Percentiles rank a stretch among this genome's conserved stretches.
phyloP scores from a whole-genome alignment of 2,888 invertebrate species.

The Drosophila atripex region DNA sequence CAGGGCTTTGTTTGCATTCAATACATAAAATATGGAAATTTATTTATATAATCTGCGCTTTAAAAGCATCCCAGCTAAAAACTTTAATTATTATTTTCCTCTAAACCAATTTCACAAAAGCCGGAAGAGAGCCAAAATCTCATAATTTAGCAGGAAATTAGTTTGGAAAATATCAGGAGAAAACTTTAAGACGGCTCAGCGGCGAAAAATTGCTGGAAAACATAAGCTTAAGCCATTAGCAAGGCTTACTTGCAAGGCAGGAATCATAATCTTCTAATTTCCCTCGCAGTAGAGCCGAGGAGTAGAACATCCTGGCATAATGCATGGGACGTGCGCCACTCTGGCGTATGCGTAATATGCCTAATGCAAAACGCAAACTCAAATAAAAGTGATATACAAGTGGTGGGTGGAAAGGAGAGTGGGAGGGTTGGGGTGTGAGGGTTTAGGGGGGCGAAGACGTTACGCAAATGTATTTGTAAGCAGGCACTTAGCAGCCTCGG shows the following conservation, averaged over 20 bases:
- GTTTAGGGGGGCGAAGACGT: slow-evolving; percentile 28
- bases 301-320: slow-evolving; percentile 20
- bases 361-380: slow-evolving; percentile 78
- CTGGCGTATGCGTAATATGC: slow-evolving; percentile 73
- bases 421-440: not conserved
- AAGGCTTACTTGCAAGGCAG: slow-evolving; percentile 56
- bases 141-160: slow-evolving; percentile 51
- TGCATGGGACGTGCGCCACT: slow-evolving; percentile 49
- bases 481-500: slow-evolving; percentile 78
- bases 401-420: not conserved
- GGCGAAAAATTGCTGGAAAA: slow-evolving; percentile 19
- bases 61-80: slow-evolving; percentile 9
- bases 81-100: not conserved
- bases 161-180: slow-evolving; percentile 19
- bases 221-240: slow-evolving; percentile 69
- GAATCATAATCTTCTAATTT: slow-evolving; percentile 76
- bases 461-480: slow-evolving; percentile 74
- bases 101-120: slow-evolving; percentile 4
- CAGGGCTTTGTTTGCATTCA: slow-evolving; percentile 18
- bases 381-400: slow-evolving; percentile 73
- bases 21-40: slow-evolving; percentile 20
- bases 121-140: slow-evolving; percentile 38
- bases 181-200: slow-evolving; percentile 24
- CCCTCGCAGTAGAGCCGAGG: slow-evolving; percentile 16
- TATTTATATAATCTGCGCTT: not conserved